These are phyloP conservation scores for Drosophila flavopinicola DNA, from an alignment of 2,888 invertebrate species.

Conservation along the genomic window DNA sequence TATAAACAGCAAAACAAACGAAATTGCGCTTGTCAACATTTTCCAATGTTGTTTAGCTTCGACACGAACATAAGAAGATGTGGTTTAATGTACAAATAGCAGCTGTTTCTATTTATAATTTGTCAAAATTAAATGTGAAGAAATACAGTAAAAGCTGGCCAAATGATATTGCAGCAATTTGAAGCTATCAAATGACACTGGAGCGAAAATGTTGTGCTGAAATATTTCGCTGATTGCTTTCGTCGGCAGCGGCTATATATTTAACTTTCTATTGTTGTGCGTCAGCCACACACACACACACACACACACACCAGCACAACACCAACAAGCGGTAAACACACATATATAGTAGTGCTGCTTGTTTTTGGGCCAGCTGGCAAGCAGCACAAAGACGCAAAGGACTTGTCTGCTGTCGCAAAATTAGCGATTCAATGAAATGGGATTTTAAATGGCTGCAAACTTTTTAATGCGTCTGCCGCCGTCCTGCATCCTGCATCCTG, in stretches of 20 bases:
- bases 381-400: slow-evolving; percentile 35
- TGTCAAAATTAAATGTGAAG: background rate
- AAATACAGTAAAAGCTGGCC: no score
- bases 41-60: background rate
- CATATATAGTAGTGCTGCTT: slow-evolving; percentile 18
- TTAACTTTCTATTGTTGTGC: slow-evolving; percentile 19
- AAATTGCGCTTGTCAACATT: background rate
- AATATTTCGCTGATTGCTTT: slow-evolving; percentile 3
- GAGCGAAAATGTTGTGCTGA: slow-evolving; percentile 2
- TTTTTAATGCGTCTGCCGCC: slow-evolving; percentile 76
- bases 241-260: slow-evolving; percentile 13
- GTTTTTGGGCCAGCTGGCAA: slow-evolving; percentile 39
- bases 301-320: background rate
- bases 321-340: slow-evolving; percentile 11
- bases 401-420: slow-evolving; percentile 69
- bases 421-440: slow-evolving; percentile 82
- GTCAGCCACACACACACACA: background rate
- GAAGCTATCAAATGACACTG: background rate
- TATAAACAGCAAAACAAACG: no score
- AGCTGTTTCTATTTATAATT: background rate
- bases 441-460: slow-evolving; percentile 81
- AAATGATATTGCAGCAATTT: no score
- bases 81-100: background rate
- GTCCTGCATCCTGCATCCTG: slow-evolving; percentile 4
- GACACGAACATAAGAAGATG: background rate